phyloP scores from a whole-genome alignment of 1,140 invertebrate genomes.

The Drosophila nebulosa region DNA sequence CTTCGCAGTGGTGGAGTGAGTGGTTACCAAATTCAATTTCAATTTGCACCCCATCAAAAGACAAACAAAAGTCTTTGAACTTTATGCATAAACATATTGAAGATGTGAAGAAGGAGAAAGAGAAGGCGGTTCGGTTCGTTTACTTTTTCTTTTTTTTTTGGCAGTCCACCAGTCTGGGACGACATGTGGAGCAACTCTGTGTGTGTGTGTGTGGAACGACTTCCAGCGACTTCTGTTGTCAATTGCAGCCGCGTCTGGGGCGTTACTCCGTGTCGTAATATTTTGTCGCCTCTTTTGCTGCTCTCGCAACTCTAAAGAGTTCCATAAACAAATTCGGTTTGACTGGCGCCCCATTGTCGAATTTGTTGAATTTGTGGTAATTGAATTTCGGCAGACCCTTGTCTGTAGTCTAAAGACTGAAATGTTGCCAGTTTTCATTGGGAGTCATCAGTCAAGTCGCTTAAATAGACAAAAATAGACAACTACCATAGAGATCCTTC shows the following conservation, averaged over 20 bases:
- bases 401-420: background rate
- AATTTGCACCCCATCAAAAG: slow-evolving; percentile 76
- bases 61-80: slow-evolving; percentile 77
- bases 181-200: slow-evolving; percentile 52
- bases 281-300: slow-evolving; percentile 9
- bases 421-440: background rate
- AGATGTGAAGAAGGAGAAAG: background rate
- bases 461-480: slow-evolving; percentile 1
- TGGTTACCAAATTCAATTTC: slow-evolving; percentile 62
- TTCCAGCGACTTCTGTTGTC: slow-evolving; percentile 42
- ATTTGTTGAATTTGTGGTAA: slow-evolving; percentile 29
- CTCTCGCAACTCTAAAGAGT: background rate
- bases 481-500: slow-evolving; percentile 25
- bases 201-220: background rate
- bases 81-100: slow-evolving; percentile 71
- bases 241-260: slow-evolving; percentile 50
- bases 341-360: slow-evolving; percentile 53
- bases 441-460: background rate
- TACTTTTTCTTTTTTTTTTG: slow-evolving; percentile 31
- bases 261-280: slow-evolving; percentile 38
- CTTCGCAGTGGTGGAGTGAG: slow-evolving; percentile 8
- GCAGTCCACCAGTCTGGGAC: slow-evolving; percentile 52
- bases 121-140: background rate
- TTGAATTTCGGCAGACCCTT: slow-evolving; percentile 48
- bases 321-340: slow-evolving; percentile 46